Base-by-base conservation (phyloP, 2,113 vertebrate genomes). In the Malurus cyaneus region DNA sequence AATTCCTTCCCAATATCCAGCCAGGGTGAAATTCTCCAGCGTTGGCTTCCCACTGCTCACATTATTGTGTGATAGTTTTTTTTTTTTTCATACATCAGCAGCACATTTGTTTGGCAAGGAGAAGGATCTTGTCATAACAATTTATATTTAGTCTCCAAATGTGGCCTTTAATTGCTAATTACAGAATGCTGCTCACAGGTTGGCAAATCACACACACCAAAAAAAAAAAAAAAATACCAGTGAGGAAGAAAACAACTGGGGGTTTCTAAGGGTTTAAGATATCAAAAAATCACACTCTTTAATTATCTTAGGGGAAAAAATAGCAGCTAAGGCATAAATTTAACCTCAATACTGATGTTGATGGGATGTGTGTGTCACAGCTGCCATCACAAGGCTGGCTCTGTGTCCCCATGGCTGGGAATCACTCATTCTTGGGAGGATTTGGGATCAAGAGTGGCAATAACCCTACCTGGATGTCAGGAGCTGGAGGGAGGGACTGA, bases 81-180 rank as follows among this genome's bases (percentile, higher is more conserved):
- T 36, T 2, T 54, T 57, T 18, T 73, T 62, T 62, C 42, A 52
- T 28, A 9, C 56, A 57, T 57, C 67, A 89, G 46, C 18, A 65
- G 12, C 42, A 25, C 89, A 44, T 69, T 42, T 29, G 47, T 54
- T 49, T 76, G 84, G 34, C 62, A 80, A 34, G 49, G 34, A 39
- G 62, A 54, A 41, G 52, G 16, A 15, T 44, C 62, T 60, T 85
- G 67, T 85, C 69, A 70, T 14, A 76, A 83, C 41, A 65, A 41
- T 74, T 80, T 65, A 44, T 76, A 60, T 53, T 88, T 70, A 62
- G 76, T 20, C 52, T 60, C 74, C 54, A 80, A 64, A 80, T 57
- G 56, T 57, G 49, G 61, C 80, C 61, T 80, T 85, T 69, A 57
- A 64, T 85, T 89, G 65, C 61, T 74, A 80, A 89, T 69, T 89